A percentile compares a stretch with the other conserved stretches of the same genome.
Conservation (phyloP, 2,113 vertebrate species). For the Toxotes chatareus region DNA sequence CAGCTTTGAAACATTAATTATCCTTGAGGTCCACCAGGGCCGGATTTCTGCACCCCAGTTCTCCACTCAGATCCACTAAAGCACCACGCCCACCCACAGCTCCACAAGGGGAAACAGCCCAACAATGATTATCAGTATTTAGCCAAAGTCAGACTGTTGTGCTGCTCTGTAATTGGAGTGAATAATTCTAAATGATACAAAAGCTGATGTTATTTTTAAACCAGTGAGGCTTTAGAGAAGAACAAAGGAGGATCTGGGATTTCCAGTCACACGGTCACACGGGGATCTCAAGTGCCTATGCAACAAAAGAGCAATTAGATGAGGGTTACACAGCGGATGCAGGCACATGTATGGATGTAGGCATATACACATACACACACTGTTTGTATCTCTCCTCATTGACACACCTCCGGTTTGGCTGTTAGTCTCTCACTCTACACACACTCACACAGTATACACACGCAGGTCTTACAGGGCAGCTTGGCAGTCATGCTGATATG, state of each 20-base stretch:
- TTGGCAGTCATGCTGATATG: conserved; percentile 60
- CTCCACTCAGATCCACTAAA: conserved; percentile 34
- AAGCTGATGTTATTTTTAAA: conserved; percentile 57
- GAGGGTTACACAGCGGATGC: conserved; percentile 35
- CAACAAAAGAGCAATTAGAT: conserved; percentile 76
- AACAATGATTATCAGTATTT: conserved; percentile 61
- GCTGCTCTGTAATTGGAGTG: conserved; percentile 63
- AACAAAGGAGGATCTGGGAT: conserved; percentile 63
- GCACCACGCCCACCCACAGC: conserved; percentile 65
- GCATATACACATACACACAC: conserved; percentile 8
- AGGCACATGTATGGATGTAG: conserved; percentile 32
- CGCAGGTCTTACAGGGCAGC: conserved; percentile 50
- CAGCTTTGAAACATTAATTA: conserved; percentile 74
- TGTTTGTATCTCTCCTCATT: conserved; percentile 34
- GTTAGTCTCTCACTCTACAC: conserved; percentile 16
- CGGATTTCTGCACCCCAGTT: conserved; percentile 62
- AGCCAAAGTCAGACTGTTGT: conserved; percentile 58
- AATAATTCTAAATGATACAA: conserved; percentile 61
- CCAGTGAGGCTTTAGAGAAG: conserved; percentile 42
- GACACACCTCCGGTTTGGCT: conserved; percentile 28
- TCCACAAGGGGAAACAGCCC: conserved; percentile 51
- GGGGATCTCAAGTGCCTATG: conserved; percentile 52
- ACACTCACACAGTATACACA: conserved; percentile 17
- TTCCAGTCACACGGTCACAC: conserved; percentile 51
- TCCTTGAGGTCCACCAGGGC: conserved; percentile 61